Percentiles rank a stretch among this genome's conserved stretches.
Evolutionary conservation across 2,113 vertebrate genomes (phyloP).

Genomic region (Edolisoma coerulescens): DNA sequence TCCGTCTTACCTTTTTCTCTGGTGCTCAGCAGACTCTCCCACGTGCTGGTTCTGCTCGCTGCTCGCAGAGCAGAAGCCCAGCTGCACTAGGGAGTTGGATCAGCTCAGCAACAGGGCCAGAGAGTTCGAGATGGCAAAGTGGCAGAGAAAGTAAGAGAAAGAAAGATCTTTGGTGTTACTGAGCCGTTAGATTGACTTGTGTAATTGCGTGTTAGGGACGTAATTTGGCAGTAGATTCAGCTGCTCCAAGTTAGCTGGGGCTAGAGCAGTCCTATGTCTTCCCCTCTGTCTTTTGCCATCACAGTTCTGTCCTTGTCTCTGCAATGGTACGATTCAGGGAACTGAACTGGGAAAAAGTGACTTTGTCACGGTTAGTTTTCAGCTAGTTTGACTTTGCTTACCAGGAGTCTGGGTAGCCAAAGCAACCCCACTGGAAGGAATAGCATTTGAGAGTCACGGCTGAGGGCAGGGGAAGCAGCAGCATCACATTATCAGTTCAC

Average conservation of each 20-base stretch:
- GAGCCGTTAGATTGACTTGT: not conserved
- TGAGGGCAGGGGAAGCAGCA: not conserved
- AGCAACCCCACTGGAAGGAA: not conserved
- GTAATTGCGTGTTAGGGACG: not conserved
- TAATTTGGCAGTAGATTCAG: not conserved
- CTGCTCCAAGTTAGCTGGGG: not conserved
- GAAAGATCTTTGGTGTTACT: not conserved
- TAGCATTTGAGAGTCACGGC: not conserved
- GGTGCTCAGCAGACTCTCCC: not conserved
- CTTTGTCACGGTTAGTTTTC: not conserved
- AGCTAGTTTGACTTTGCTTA: not conserved
- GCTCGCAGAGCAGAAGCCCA: not conserved
- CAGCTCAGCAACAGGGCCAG: not conserved
- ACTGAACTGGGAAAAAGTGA: not conserved
- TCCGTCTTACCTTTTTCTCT: not conserved
- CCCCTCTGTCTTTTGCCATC: not conserved
- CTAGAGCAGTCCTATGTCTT: not conserved
- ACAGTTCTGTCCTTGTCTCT: not conserved
- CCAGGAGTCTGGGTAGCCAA: not conserved
- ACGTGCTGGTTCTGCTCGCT: accelerated
- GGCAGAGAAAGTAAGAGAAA: not conserved
- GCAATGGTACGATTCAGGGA: accelerated
- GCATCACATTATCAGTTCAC: accelerated
- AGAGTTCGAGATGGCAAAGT: not conserved
- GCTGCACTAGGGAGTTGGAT: not conserved